Percentiles rank a stretch among this genome's conserved stretches.
Conservation (phyloP, 2,888 invertebrate genomes). For the Sympetrum striolatum region DNA sequence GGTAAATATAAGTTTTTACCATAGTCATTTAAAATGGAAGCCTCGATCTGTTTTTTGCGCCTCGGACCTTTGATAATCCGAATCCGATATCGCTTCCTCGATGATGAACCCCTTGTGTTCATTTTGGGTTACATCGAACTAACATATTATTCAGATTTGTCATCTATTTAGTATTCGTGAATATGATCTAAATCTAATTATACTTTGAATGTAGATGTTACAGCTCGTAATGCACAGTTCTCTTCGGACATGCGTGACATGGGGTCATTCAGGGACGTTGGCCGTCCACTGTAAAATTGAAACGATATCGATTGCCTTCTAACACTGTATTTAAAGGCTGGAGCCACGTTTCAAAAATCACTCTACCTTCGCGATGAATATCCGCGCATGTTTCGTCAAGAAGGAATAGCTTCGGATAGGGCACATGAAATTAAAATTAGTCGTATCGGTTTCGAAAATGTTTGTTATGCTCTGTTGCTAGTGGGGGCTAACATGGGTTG, state of each 20-base stretch:
- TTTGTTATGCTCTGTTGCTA: neutral
- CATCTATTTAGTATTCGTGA: too few relatives aligned
- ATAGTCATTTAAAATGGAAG: too few relatives aligned
- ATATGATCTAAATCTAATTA: too few relatives aligned
- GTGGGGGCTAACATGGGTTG: neutral
- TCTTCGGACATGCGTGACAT: neutral
- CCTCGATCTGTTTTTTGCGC: too few relatives aligned
- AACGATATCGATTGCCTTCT: neutral
- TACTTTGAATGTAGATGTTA: too few relatives aligned
- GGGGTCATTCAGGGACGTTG: neutral
- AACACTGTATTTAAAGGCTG: neutral
- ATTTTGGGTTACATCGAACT: too few relatives aligned
- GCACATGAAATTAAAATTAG: neutral
- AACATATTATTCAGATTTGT: too few relatives aligned
- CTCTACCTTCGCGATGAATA: neutral
- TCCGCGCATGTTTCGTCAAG: neutral
- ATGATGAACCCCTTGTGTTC: too few relatives aligned
- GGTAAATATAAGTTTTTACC: too few relatives aligned
- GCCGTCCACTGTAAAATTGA: neutral
- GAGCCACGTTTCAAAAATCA: neutral
- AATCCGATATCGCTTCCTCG: too few relatives aligned
- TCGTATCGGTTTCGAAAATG: neutral
- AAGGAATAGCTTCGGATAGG: neutral
- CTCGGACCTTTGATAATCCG: too few relatives aligned
- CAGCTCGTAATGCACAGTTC: too few relatives aligned